These are phyloP conservation scores for Pandemis heparana DNA, from an alignment of 2,888 invertebrate genomes.

Conservation along the genomic window DNA sequence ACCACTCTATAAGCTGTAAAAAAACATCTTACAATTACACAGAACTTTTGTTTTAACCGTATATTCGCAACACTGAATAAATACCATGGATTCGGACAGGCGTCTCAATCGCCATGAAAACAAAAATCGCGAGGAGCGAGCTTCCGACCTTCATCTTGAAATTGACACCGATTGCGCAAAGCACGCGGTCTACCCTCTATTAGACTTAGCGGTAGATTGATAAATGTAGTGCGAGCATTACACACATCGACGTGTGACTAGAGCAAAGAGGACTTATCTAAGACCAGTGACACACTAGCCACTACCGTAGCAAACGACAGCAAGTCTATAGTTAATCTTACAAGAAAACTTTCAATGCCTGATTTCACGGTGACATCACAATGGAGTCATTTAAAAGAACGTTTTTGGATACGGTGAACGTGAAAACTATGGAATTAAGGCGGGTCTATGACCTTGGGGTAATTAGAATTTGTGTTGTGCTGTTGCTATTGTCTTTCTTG, in stretches of 20 bases:
- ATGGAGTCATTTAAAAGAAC: slow-evolving; percentile 10
- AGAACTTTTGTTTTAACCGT: neutral
- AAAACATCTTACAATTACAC: slow-evolving; percentile 20
- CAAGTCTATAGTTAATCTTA: neutral
- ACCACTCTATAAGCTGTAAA: slow-evolving; percentile 69
- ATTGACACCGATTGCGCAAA: neutral
- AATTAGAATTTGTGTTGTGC: neutral
- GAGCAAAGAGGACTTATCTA: slow-evolving; percentile 2
- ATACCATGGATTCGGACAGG: slow-evolving; percentile 13
- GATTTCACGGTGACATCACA: slow-evolving; percentile 9
- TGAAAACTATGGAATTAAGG: neutral
- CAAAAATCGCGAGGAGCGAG: neutral
- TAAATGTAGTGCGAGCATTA: slow-evolving; percentile 8
- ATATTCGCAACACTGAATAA: neutral
- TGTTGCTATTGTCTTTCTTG: neutral
- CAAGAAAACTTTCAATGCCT: neutral
- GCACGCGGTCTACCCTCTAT: slow-evolving; percentile 31
- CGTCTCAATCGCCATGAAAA: slow-evolving; percentile 1
- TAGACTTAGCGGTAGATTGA: slow-evolving; percentile 16
- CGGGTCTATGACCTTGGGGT: neutral
- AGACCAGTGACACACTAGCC: neutral
- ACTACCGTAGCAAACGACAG: neutral
- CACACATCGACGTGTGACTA: neutral
- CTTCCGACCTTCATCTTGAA: slow-evolving; percentile 6
- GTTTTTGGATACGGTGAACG: neutral